Conservation (phyloP, 2,797 vertebrate species). For the Leptodactylus fallax region DNA sequence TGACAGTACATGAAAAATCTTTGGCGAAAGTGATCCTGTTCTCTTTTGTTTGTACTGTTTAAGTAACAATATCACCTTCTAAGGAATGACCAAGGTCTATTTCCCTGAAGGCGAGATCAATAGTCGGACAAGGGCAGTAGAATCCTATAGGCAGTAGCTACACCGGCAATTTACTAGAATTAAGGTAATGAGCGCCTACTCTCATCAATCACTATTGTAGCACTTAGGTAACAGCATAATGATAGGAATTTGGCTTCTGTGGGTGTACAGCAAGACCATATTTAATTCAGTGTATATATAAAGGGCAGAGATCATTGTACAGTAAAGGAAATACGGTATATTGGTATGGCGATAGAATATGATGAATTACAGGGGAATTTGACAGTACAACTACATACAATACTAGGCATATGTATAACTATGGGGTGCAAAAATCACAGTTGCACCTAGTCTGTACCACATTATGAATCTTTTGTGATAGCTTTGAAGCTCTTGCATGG, state of each 20-base stretch:
- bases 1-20: background rate
- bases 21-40: background rate
- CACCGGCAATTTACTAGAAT: background rate
- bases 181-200: background rate
- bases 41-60: background rate
- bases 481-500: too few relatives aligned
- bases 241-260: background rate
- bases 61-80: background rate
- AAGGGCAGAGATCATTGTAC: background rate
- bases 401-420: too few relatives aligned
- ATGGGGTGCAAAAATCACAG: background rate
- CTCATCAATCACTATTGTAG: conserved; percentile 17
- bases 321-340: background rate
- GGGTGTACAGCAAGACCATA: background rate
- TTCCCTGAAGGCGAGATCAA: conserved; percentile 13
- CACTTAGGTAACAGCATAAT: background rate
- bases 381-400: background rate
- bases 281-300: background rate
- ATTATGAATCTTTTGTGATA: too few relatives aligned
- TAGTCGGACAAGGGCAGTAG: conserved; percentile 22
- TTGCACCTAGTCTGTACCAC: background rate
- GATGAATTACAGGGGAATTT: background rate
- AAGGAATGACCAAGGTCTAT: background rate
- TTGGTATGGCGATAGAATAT: background rate
- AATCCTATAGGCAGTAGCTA: background rate